Conservation (phyloP, 2,797 vertebrate species). For the Anabas testudineus region DNA sequence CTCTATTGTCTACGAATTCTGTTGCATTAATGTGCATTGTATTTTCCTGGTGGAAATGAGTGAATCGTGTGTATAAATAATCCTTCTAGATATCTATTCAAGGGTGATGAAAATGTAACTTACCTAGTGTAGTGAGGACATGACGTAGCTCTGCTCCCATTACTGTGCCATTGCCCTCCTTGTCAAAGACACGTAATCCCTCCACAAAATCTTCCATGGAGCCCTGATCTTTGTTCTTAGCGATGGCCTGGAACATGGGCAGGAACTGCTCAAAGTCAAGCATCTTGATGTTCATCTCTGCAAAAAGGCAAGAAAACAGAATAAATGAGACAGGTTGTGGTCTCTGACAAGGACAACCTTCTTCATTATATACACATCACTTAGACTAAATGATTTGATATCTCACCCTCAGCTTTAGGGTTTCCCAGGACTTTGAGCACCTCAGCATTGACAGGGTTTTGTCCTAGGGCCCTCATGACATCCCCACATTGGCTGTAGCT, state of each 20-base stretch:
- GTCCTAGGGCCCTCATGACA: slow-evolving; percentile 94
- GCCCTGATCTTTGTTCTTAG: slow-evolving; percentile 97
- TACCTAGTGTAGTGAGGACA: slow-evolving; percentile 94
- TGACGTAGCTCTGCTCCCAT: slow-evolving; percentile 97
- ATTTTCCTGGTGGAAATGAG: no score
- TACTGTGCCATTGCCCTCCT: slow-evolving; percentile 96
- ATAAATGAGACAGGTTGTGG: neutral
- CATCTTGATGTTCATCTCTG: slow-evolving; percentile 94
- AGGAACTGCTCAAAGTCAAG: slow-evolving; percentile 97
- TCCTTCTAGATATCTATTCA: neutral
- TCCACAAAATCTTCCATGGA: slow-evolving; percentile 96
- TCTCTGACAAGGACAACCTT: neutral
- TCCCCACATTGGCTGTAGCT: slow-evolving; percentile 93
- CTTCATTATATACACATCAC: neutral
- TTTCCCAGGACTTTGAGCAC: slow-evolving; percentile 96
- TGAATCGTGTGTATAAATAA: neutral
- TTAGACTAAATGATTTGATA: neutral
- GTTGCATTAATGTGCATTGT: no score
- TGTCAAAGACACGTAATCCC: slow-evolving; percentile 95
- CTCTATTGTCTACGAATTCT: no score
- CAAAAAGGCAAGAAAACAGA: slow-evolving; percentile 5
- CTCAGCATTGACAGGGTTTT: slow-evolving; percentile 96
- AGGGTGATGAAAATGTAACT: slow-evolving; percentile 39
- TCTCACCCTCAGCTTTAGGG: slow-evolving; percentile 93
- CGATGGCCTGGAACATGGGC: slow-evolving; percentile 95